Conservation (phyloP, 2,888 invertebrate species). For the Nomada hirtipes region DNA sequence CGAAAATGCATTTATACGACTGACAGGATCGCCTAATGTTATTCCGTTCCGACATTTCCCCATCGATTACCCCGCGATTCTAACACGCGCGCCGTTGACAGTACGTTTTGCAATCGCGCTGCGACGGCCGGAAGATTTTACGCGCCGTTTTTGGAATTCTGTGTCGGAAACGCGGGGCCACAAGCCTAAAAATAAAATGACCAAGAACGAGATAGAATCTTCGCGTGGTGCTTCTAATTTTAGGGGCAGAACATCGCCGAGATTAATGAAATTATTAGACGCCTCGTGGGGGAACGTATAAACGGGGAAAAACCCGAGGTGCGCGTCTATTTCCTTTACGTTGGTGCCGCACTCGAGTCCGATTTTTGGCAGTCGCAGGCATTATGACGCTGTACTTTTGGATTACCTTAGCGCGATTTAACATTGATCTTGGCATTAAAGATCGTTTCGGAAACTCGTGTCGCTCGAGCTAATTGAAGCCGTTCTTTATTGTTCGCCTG, state of each 20-base stretch:
- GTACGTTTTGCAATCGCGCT: not conserved
- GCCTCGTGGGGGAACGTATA: not conserved
- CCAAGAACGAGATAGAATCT: not conserved
- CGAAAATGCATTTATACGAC: not conserved
- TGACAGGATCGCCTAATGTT: not conserved
- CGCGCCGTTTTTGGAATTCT: conserved; percentile 16
- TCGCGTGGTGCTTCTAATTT: conserved; percentile 24
- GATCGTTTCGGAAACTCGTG: not conserved
- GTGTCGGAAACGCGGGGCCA: conserved; percentile 16
- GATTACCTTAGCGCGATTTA: not conserved
- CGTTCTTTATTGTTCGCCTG: not conserved
- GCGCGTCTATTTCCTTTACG: not conserved
- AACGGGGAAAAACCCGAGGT: not conserved
- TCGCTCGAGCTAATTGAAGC: not conserved
- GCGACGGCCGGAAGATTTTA: not conserved
- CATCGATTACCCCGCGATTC: not conserved
- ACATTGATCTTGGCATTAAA: conserved; percentile 51
- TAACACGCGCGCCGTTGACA: not conserved
- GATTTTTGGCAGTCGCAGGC: conserved; percentile 15
- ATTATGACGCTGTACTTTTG: not conserved
- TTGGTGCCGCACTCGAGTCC: not conserved
- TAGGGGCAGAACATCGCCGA: not conserved
- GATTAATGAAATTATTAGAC: conserved; percentile 7
- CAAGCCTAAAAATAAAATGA: conserved; percentile 38
- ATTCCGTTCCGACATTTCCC: conserved; percentile 5